A percentile compares a stretch with the other conserved stretches of the same genome.
Conservation (phyloP, 2,888 invertebrate species). For the Cryptophagus acutangulus region DNA sequence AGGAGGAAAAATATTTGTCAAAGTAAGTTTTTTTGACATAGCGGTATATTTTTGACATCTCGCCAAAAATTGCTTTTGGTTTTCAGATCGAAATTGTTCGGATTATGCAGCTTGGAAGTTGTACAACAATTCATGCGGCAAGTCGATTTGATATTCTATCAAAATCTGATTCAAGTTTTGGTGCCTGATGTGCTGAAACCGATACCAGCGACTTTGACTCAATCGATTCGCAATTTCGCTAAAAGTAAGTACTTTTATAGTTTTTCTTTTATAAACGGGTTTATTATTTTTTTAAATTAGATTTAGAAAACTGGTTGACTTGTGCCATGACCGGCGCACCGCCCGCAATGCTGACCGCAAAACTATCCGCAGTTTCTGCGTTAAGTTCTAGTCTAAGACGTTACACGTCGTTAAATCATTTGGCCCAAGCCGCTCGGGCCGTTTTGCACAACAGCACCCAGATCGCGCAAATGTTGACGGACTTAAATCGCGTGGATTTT, state of each 20-base stretch:
- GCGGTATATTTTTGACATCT: constrained; percentile 10
- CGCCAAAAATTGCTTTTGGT: no score
- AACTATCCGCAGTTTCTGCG: constrained; percentile 79
- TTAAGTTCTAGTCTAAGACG: constrained; percentile 92
- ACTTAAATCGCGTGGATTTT: constrained; percentile 96
- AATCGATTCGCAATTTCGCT: constrained; percentile 87
- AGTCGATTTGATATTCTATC: constrained; percentile 91
- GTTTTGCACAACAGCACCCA: constrained; percentile 93
- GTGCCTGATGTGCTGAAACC: constrained; percentile 94
- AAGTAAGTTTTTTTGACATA: constrained; percentile 54
- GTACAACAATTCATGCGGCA: constrained; percentile 74
- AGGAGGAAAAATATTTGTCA: constrained; percentile 72
- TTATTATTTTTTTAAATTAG: constrained; percentile 32
- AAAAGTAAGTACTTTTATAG: constrained; percentile 53
- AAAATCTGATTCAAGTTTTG: constrained; percentile 91
- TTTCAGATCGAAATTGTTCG: constrained; percentile 60
- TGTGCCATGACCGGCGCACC: constrained; percentile 81
- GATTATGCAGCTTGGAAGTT: constrained; percentile 63
- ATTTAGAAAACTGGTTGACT: constrained; percentile 82
- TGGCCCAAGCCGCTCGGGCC: constrained; percentile 89
- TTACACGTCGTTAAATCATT: constrained; percentile 95
- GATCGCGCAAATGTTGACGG: constrained; percentile 93
- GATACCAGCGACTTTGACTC: constrained; percentile 90
- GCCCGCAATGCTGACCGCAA: constrained; percentile 72
- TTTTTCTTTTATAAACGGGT: not conserved